These are phyloP conservation scores for Thamnaconus septentrionalis DNA, from an alignment of 2,113 vertebrate genomes.

Conservation along the genomic window DNA sequence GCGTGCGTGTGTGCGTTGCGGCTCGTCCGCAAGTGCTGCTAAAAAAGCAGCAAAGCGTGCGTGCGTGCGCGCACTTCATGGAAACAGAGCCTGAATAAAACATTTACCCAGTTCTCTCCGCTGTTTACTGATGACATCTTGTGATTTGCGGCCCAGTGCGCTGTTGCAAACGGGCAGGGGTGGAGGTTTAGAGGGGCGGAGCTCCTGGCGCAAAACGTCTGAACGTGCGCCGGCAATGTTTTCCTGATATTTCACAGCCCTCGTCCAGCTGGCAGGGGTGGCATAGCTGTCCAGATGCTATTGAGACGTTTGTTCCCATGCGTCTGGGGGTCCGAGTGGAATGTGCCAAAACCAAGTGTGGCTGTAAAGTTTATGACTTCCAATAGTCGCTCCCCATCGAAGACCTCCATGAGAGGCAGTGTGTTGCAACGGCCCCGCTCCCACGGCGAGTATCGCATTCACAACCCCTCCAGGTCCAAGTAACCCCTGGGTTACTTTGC, in stretches of 20 bases:
- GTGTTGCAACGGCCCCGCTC: conserved; percentile 32
- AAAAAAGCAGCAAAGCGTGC: conserved; percentile 23
- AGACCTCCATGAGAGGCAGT: conserved; percentile 44
- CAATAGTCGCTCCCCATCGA: conserved; percentile 14
- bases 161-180: no score
- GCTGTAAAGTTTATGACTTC: conserved; percentile 27
- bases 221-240: neutral
- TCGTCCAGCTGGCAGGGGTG: conserved; percentile 14
- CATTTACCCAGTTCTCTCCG: conserved; percentile 38
- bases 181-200: no score
- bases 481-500: conserved; percentile 7
- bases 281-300: conserved; percentile 51
- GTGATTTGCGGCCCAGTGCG: conserved; percentile 39
- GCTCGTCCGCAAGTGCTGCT: conserved; percentile 42
- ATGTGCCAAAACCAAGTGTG: conserved; percentile 25
- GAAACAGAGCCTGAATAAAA: conserved; percentile 59
- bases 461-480: conserved; percentile 25
- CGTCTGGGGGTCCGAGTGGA: conserved; percentile 35
- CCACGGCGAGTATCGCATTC: conserved; percentile 26
- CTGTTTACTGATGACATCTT: neutral
- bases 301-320: conserved; percentile 36
- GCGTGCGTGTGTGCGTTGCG: no score
- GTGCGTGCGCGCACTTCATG: conserved; percentile 45
- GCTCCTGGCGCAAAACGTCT: no score
- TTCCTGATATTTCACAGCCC: neutral